Conservation (phyloP, 2,888 invertebrate genomes). For the Hypercompe scribonia region DNA sequence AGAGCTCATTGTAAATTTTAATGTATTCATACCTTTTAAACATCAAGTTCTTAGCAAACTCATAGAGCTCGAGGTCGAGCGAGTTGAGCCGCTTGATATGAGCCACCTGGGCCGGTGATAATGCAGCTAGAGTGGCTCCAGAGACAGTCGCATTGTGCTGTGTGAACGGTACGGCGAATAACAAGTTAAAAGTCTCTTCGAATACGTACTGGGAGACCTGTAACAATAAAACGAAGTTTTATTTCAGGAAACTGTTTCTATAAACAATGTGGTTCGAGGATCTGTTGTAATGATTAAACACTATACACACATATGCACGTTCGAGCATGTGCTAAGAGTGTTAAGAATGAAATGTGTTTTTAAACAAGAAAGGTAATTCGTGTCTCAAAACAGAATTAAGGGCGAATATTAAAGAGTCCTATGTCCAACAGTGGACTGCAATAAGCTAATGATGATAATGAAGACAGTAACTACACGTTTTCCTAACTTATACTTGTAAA, state of each 20-base stretch:
- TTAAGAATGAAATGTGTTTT: background rate
- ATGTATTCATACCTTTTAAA: conserved; percentile 87
- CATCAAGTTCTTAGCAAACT: conserved; percentile 96
- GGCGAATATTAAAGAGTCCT: background rate
- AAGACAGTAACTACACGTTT: background rate
- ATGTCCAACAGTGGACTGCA: background rate
- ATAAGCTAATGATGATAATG: background rate
- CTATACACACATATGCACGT: background rate
- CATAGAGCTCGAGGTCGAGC: conserved; percentile 96
- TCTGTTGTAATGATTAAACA: background rate
- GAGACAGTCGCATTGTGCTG: conserved; percentile 97
- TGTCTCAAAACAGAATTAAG: background rate
- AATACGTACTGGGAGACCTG: conserved; percentile 96
- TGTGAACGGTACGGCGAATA: conserved; percentile 95
- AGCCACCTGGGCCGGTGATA: conserved; percentile 91
- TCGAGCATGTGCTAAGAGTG: background rate
- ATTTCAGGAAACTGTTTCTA: background rate
- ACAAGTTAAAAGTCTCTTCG: conserved; percentile 96
- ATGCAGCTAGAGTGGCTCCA: conserved; percentile 92
- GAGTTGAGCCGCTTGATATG: conserved; percentile 93
- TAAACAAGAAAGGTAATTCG: no score
- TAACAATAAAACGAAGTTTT: conserved; percentile 3
- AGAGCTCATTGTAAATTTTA: background rate
- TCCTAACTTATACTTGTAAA: background rate
- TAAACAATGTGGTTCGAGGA: background rate